These are phyloP conservation scores for Alitta virens DNA, from an alignment of 2,888 invertebrate genomes.

Conservation along the genomic window DNA sequence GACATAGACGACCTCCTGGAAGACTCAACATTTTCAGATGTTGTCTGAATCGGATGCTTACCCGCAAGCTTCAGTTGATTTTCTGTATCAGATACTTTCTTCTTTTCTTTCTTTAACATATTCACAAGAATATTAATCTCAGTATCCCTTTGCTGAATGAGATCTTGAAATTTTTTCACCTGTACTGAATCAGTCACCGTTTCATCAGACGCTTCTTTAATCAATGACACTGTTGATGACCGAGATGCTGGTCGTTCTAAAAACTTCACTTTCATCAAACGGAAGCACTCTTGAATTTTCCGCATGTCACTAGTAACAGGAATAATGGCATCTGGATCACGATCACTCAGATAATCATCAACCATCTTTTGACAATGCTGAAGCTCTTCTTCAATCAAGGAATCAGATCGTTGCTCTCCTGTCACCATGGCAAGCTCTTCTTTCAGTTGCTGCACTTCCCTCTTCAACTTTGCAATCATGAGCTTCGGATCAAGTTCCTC, in stretches of 20 bases:
- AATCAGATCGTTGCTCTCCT: constrained; percentile 51
- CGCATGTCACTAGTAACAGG: constrained; percentile 53
- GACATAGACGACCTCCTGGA: not conserved
- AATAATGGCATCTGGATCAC: constrained; percentile 45
- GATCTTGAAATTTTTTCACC: constrained; percentile 45
- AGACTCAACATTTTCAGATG: not conserved
- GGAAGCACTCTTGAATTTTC: constrained; percentile 52
- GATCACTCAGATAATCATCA: constrained; percentile 43
- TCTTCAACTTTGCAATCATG: constrained; percentile 51
- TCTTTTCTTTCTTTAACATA: constrained; percentile 57
- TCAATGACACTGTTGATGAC: not conserved
- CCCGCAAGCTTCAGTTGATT: constrained; percentile 23
- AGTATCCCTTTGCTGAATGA: constrained; percentile 54
- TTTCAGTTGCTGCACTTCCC: constrained; percentile 50
- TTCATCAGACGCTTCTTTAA: not conserved
- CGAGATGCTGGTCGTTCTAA: not conserved
- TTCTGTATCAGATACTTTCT: constrained; percentile 41
- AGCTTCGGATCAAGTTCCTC: constrained; percentile 57
- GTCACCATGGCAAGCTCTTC: constrained; percentile 53
- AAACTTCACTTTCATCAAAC: constrained; percentile 45
- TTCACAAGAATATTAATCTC: constrained; percentile 57
- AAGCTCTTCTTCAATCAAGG: constrained; percentile 47
- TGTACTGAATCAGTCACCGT: constrained; percentile 32
- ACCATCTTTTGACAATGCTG: constrained; percentile 50
- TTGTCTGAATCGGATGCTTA: not conserved